A percentile compares a stretch with the other conserved stretches of the same genome.
phyloP scores from a whole-genome alignment of 2,113 vertebrate species.

The Pionites leucogaster region DNA sequence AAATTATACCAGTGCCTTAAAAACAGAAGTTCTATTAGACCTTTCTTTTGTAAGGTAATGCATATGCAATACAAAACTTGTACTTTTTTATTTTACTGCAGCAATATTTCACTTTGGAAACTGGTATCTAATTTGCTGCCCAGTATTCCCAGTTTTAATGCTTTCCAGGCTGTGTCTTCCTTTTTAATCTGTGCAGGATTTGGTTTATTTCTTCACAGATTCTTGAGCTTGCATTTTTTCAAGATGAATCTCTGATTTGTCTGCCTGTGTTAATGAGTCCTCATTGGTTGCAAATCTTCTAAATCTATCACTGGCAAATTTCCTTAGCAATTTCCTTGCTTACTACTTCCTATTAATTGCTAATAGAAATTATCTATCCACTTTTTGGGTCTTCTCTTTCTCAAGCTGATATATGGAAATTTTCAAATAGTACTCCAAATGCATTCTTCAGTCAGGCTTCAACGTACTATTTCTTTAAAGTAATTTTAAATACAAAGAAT shows the following conservation, averaged over 20 bases:
- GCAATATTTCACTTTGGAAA: neutral
- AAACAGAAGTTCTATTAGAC: neutral
- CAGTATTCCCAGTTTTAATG: neutral
- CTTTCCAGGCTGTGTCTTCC: neutral
- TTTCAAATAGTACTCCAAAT: neutral
- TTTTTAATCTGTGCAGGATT: neutral
- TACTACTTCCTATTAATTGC: neutral
- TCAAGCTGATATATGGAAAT: neutral
- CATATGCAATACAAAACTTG: neutral
- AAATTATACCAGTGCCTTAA: neutral
- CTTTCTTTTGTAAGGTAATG: neutral
- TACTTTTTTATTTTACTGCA: neutral
- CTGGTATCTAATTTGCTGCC: neutral
- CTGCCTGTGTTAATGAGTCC: neutral
- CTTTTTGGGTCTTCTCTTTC: neutral
- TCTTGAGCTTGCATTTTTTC: neutral
- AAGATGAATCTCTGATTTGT: neutral
- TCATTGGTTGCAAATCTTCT: neutral
- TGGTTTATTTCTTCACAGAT: neutral
- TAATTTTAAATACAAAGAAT: neutral
- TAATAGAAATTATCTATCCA: neutral
- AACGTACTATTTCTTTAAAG: neutral
- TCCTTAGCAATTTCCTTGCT: neutral
- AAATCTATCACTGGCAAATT: neutral
- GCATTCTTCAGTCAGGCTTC: neutral